Base-by-base conservation (phyloP, 2,113 vertebrate species). In the Uria aalge region DNA sequence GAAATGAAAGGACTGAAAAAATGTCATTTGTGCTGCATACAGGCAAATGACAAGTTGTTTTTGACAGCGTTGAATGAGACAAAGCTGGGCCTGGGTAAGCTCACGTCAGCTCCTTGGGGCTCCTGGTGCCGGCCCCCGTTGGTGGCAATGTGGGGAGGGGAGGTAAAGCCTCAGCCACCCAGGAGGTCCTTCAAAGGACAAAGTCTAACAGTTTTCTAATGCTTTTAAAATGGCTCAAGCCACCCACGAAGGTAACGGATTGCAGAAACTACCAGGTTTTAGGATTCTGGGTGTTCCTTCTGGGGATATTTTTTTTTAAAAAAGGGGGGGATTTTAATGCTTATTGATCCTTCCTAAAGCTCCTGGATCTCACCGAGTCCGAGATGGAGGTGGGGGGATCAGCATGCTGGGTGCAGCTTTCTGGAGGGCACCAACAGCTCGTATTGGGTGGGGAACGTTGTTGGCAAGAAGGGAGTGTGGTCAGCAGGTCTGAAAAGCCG, bases 371-470 rank as follows among this genome's bases (percentile, higher is more conserved):
- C 13, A 0, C 2, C 0, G 3, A 15, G 30, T 4, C 12, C 26
- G 27, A 6, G 4, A 2, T 3, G 64, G 22, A 34, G 29, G 34
- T 16, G 30, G 24, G 24, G 57, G 34, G 16, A 56, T n/a, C 30
- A 24, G 15, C 21, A 12, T 0, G 1, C 17, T 21, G 36, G 24
- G 5, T 13, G 55, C 67, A 36, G 76, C 57, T 22, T 52, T 15
- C 41, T 0, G 2, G 5, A 6, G 34, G 11, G 12, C 66, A 34
- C 26, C 1, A 1, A 13, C 1, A 10, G 40, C 48, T 72, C 32
- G 24, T 15, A 27, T 8, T 59, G 74, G 19, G 3, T n/a, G 67
- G 55, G 59, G 50, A 62, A 60, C 2, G 5, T 15, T 24, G 20
- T 36, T 5, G 32, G 53, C 26, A 24, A 64, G 88, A 34, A 50